Conservation (phyloP, 2,797 vertebrate genomes). For the Scolopax bukidnonensis region DNA sequence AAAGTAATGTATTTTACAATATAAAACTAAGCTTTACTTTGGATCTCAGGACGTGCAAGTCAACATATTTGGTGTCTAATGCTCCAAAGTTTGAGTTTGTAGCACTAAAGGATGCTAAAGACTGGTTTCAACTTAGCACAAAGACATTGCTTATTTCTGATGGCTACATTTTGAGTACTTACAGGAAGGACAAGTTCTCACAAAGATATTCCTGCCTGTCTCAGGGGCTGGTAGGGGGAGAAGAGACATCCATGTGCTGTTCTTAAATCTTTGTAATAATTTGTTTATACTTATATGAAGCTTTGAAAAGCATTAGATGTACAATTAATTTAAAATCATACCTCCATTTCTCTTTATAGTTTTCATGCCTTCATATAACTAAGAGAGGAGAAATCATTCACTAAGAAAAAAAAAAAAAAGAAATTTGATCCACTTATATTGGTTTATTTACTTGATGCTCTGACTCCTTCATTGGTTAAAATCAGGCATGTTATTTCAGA, state of each 20-base stretch:
- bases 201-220: not conserved
- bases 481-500: not conserved
- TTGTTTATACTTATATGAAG: not conserved
- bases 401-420: not conserved
- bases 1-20: not conserved
- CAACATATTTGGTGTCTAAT: not conserved
- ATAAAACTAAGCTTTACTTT: not conserved
- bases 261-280: not conserved
- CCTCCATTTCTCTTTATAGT: not conserved
- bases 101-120: not conserved
- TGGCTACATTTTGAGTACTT: not conserved
- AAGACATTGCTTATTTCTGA: not conserved
- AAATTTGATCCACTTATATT: not conserved
- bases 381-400: not conserved
- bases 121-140: not conserved
- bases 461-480: not conserved
- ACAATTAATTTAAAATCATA: not conserved
- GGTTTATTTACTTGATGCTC: not conserved
- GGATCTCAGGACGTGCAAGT: not conserved
- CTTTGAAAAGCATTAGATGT: not conserved
- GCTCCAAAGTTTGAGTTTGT: not conserved
- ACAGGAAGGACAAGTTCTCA: constrained; percentile 4
- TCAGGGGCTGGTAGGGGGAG: not conserved
- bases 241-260: not conserved
- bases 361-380: not conserved